Percentiles rank a stretch among this genome's conserved stretches.
These are phyloP conservation scores for Cryptocephalus primarius DNA, from an alignment of 2,888 invertebrate genomes.

Conservation along the genomic window DNA sequence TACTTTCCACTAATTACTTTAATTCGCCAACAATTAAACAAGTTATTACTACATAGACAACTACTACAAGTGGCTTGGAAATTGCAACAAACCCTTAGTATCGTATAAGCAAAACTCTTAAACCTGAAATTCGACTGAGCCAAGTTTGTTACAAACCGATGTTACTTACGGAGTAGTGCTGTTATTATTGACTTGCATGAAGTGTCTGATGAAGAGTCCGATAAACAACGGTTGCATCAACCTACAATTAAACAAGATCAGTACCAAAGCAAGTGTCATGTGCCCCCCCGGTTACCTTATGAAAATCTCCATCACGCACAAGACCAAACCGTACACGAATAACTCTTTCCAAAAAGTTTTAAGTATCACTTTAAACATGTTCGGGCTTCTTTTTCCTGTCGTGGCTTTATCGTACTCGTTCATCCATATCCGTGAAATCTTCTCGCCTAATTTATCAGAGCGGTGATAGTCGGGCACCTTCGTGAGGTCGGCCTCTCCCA, in stretches of 20 bases:
- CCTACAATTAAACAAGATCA: constrained; percentile 28
- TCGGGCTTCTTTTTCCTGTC: constrained; percentile 41
- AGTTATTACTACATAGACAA: too few relatives aligned
- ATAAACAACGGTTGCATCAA: constrained; percentile 44
- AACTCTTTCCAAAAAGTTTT: constrained; percentile 47
- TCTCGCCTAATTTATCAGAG: constrained; percentile 48
- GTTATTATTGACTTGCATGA: constrained; percentile 32
- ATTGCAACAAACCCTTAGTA: too few relatives aligned
- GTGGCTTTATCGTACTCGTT: constrained; percentile 41
- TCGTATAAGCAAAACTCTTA: background rate
- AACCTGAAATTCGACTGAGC: background rate
- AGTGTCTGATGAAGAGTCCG: constrained; percentile 41
- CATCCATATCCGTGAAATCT: constrained; percentile 49
- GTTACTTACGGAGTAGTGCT: constrained; percentile 20
- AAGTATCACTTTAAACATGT: constrained; percentile 44
- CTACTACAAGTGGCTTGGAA: too few relatives aligned
- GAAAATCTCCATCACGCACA: constrained; percentile 40
- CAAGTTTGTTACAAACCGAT: background rate
- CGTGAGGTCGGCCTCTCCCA: constrained; percentile 47
- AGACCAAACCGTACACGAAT: constrained; percentile 44
- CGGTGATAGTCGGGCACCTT: constrained; percentile 52
- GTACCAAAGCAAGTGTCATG: too few relatives aligned
- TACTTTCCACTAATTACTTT: too few relatives aligned
- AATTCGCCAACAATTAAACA: too few relatives aligned
- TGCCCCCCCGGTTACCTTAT: too few relatives aligned